phyloP scores from a whole-genome alignment of 2,797 vertebrate genomes.

The Catamblyrhynchus diadema region DNA sequence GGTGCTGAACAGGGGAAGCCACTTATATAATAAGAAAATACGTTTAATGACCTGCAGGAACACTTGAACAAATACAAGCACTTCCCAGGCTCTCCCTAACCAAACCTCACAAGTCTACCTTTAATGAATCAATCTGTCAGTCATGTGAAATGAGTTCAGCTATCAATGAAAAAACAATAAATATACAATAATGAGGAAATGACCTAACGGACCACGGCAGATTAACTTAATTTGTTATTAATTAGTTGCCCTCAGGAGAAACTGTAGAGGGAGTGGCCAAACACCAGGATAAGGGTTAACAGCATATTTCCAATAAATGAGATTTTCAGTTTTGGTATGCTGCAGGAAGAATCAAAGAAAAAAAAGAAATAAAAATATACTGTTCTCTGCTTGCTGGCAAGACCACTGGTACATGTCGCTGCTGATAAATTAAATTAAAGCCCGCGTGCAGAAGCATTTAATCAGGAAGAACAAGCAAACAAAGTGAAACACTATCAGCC shows the following conservation, averaged over 20 bases:
- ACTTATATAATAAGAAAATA: neutral
- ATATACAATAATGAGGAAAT: slow-evolving; percentile 54
- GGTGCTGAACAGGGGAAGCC: slow-evolving; percentile 6
- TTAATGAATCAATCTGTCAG: slow-evolving; percentile 12
- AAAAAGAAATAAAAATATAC: neutral
- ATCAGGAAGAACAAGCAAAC: slow-evolving; percentile 38
- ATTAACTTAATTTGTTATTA: slow-evolving; percentile 63
- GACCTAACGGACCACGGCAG: slow-evolving; percentile 42
- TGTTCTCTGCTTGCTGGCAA: slow-evolving; percentile 19
- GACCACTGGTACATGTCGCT: slow-evolving; percentile 11
- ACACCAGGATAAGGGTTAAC: slow-evolving; percentile 23
- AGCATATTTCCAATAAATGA: neutral
- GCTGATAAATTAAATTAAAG: slow-evolving; percentile 62
- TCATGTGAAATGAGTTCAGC: slow-evolving; percentile 40
- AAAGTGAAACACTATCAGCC: slow-evolving; percentile 24
- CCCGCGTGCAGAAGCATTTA: slow-evolving; percentile 41
- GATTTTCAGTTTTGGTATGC: neutral
- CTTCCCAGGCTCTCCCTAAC: neutral
- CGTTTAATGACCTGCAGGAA: neutral
- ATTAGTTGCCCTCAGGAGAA: slow-evolving; percentile 49
- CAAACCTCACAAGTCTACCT: neutral
- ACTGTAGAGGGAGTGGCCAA: neutral
- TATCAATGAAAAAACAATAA: slow-evolving; percentile 58
- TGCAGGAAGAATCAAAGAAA: neutral
- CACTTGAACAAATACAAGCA: neutral